Evolutionary conservation across 2,888 invertebrate genomes (phyloP), one percentile per base, ranked within the genome.

Genomic region (Aphidius colemani): DNA sequence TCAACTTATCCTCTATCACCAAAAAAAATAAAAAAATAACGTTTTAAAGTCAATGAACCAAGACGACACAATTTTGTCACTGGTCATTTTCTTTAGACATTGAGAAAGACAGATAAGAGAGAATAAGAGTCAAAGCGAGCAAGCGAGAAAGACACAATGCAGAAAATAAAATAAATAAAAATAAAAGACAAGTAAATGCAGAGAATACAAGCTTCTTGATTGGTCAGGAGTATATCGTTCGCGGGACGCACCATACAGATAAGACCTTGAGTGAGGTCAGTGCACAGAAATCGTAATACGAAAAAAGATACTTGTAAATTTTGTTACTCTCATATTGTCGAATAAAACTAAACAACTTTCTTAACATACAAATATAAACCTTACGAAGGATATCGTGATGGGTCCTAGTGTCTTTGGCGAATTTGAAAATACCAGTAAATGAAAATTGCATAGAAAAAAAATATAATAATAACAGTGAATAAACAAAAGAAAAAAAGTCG

Each of bases 231-330:
- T 53, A 53, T 61, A 53, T 61, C 59, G 49, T 59, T 51, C 46
- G 55, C 48, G 59, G 55, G 46, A 53, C 48, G 55, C 43, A 55
- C 56, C 59, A 59, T 56, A 46, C 59, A 62, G 73, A 71, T 72
- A 72, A 74, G 70, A 71, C 74, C 72, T 76, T 76, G 75, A 61
- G 74, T 61, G 68, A 74, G 76, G 76, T 76, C 75, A 75, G 75
- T 64, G 69, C 69, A 64, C 69, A 65, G 56, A 64, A 65, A 67
- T 53, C 66, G 66, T 64, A 66, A 62, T 56, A 66, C 46, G 57
- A 57, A 45, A 46, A 10, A n/a, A 57, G 57, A 57, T 46, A 45
- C 57, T 45, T 46, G 45, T 57, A 46, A 40, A 57, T 57, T 57
- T 57, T 57, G 39, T 57, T 57, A 30, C 57, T 57, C 39, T 46